Conservation (phyloP, 2,888 invertebrate species). For the Conus canariensis region DNA sequence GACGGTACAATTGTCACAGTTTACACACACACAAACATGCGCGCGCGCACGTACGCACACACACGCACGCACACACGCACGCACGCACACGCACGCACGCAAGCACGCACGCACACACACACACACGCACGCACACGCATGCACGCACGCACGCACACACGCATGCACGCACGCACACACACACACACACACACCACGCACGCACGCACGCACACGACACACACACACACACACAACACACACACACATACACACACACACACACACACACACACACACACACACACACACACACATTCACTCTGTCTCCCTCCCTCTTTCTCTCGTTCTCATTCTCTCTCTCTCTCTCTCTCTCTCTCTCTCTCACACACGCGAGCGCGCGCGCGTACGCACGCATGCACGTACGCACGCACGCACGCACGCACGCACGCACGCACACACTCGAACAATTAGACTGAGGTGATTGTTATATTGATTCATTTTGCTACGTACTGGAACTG, state of each 20-base stretch:
- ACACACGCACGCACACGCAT: neutral
- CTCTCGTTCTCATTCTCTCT: too few relatives aligned
- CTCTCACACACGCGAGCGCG: too few relatives aligned
- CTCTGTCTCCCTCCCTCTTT: too few relatives aligned
- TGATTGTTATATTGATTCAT: too few relatives aligned
- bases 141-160: neutral
- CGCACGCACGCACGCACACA: neutral
- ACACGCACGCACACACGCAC: neutral
- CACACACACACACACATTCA: neutral
- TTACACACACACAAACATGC: neutral
- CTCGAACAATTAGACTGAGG: neutral
- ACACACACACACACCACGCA: too few relatives aligned
- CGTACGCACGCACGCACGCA: conserved; percentile 6
- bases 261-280: neutral
- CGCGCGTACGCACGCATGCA: too few relatives aligned
- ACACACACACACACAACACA: neutral
- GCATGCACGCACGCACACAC: neutral
- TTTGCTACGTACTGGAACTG: too few relatives aligned
- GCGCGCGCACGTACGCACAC: neutral
- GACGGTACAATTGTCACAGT: neutral
- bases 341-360: too few relatives aligned
- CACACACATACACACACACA: neutral
- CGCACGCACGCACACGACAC: neutral
- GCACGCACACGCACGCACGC: neutral
- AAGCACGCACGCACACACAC: neutral